Evolutionary conservation across 2,113 vertebrate species (phyloP), one percentile per base, ranked within the genome.

Genomic region (Tympanuchus pallidicinctus): DNA sequence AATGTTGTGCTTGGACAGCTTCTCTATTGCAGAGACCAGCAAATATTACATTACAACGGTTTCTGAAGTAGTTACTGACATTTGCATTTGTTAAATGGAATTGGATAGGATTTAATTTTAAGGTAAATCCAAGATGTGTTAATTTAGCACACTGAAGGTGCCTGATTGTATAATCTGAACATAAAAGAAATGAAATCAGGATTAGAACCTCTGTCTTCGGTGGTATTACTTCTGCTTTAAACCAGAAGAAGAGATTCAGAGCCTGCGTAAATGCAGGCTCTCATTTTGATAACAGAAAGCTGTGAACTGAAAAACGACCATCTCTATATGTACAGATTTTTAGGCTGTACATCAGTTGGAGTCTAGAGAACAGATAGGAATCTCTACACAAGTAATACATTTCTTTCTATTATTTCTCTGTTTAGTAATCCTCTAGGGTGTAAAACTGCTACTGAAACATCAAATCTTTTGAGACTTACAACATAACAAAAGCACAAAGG

Each of bases 61-160:
- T 93, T 80, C 34, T 0, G 0, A 77, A 67, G 56, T 61, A 67
- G 20, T 47, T 1, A 0, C 15, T 91, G 42, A 50, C 25, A 30
- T 47, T 67, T 0, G 2, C 0, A 0, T 73, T 90, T 79, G 10
- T 76, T 91, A 88, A 87, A 67, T 65, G 18, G 13, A 79, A 82
- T 69, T 69, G 14, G 70, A 66, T 4, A 70, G 45, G 22, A 60
- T 89, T 40, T 76, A 64, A 45, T 69, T 86, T 88, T 74, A 54
- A 78, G 48, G 48, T 81, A 94, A 82, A 70, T 43, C 5, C 28
- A 30, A 47, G 20, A 59, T 69, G 43, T 52, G 22, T 56, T 50
- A 76, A 67, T 86, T 60, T 21, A 60, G 22, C 13, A 65, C 11
- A 36, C 14, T 45, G 59, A 72, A 73, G 40, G 40, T 3, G 3